Percentiles rank a stretch among this genome's conserved stretches.
These are phyloP conservation scores for Calyptomena viridis DNA, from an alignment of 2,113 vertebrate genomes.

Conservation along the genomic window DNA sequence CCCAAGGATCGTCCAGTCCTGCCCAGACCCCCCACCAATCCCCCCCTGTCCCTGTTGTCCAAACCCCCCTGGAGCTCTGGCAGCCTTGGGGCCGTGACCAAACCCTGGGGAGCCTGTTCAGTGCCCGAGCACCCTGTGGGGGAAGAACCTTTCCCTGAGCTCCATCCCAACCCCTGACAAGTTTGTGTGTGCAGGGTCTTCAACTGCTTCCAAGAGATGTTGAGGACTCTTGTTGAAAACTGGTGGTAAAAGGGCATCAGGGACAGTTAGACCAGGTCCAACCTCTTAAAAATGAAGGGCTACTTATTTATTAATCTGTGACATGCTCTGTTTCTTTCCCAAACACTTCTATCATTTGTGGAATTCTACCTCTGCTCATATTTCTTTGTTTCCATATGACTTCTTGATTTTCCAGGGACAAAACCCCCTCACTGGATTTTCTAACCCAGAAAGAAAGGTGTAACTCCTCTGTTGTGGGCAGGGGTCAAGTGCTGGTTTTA, in stretches of 20 bases:
- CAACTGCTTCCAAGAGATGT: no score
- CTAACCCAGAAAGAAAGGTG: background rate
- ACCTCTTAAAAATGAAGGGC: background rate
- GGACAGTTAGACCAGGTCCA: no score
- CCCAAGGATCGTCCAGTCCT: fast-evolving
- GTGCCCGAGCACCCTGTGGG: background rate
- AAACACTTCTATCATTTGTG: background rate
- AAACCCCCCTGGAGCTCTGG: background rate
- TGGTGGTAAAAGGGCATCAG: background rate
- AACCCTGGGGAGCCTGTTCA: background rate
- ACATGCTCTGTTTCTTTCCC: background rate
- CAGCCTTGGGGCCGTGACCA: background rate
- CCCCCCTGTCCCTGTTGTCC: background rate
- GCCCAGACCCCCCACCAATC: background rate
- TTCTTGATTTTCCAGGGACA: background rate
- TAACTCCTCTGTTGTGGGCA: background rate
- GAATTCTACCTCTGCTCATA: background rate
- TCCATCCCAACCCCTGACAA: background rate
- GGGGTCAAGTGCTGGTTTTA: background rate
- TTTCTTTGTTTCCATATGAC: background rate
- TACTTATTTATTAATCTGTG: background rate
- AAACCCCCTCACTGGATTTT: background rate
- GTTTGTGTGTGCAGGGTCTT: background rate
- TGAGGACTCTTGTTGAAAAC: no score
- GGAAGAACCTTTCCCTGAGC: background rate